Evolutionary conservation across 2,113 vertebrate species (phyloP).

Genomic region (Chelonoidis abingdonii): DNA sequence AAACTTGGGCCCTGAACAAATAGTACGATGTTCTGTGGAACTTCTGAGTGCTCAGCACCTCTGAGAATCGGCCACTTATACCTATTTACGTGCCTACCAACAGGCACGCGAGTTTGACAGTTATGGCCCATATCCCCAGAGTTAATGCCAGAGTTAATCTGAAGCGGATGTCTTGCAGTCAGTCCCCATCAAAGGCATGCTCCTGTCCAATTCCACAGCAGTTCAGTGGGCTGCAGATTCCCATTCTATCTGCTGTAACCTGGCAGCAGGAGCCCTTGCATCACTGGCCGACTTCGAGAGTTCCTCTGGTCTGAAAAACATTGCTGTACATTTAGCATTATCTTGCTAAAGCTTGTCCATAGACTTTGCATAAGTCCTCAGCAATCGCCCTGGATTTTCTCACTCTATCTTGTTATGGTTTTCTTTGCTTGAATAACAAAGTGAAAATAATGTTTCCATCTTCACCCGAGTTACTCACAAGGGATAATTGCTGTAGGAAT

Average conservation of each 20-base stretch:
- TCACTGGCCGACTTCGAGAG: fast-evolving
- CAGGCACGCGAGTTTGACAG: not conserved
- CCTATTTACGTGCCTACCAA: fast-evolving
- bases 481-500: no score
- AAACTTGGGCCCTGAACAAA: not conserved
- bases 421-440: not conserved
- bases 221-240: not conserved
- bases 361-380: not conserved
- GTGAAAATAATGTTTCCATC: not conserved
- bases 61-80: not conserved
- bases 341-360: fast-evolving
- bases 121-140: not conserved
- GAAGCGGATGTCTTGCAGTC: fast-evolving
- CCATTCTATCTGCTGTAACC: not conserved
- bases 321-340: fast-evolving
- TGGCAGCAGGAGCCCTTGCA: not conserved
- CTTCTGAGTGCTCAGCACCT: fast-evolving
- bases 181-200: fast-evolving
- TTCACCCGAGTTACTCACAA: not conserved
- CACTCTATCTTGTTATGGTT: not conserved
- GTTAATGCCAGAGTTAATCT: fast-evolving
- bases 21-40: not conserved
- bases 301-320: not conserved
- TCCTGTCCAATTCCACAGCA: fast-evolving
- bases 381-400: not conserved